Evolutionary conservation across 2,113 vertebrate genomes (phyloP).

Genomic region (Zapornia atra): DNA sequence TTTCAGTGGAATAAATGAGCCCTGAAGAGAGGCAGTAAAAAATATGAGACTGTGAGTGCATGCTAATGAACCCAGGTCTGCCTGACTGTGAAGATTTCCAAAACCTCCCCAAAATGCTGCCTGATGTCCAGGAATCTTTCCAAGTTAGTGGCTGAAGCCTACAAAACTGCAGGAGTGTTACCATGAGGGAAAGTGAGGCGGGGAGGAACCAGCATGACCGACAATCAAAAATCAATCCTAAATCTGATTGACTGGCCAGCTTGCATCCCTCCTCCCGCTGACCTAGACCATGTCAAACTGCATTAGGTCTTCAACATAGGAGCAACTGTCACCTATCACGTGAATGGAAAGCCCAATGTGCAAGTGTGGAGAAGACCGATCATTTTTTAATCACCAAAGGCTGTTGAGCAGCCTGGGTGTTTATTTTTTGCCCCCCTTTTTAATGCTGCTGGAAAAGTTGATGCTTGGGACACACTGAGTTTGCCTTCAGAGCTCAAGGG

Average conservation of each 20-base stretch:
- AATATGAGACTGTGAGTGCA: neutral
- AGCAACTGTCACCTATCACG: neutral
- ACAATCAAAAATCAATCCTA: neutral
- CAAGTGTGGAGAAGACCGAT: neutral
- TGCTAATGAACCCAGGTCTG: slow-evolving; percentile 13
- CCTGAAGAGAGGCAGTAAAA: slow-evolving; percentile 53
- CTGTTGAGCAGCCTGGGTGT: neutral
- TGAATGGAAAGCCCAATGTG: neutral
- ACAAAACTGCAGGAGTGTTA: neutral
- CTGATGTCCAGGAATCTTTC: neutral
- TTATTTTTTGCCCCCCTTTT: neutral
- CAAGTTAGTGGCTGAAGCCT: neutral
- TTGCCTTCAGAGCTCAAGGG: neutral
- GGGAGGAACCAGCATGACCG: neutral
- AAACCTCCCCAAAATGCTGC: neutral
- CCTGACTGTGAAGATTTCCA: neutral
- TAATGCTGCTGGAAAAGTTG: neutral
- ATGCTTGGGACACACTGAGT: neutral
- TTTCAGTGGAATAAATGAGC: slow-evolving; percentile 59
- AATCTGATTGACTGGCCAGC: neutral
- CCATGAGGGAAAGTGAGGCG: neutral
- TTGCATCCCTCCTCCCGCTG: neutral
- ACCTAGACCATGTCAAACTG: neutral
- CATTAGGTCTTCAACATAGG: neutral
- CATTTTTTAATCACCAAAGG: neutral